A percentile compares a stretch with the other conserved stretches of the same genome.
Evolutionary conservation across 2,888 invertebrate genomes (phyloP).

Genomic region (Pemphredon lugubris): DNA sequence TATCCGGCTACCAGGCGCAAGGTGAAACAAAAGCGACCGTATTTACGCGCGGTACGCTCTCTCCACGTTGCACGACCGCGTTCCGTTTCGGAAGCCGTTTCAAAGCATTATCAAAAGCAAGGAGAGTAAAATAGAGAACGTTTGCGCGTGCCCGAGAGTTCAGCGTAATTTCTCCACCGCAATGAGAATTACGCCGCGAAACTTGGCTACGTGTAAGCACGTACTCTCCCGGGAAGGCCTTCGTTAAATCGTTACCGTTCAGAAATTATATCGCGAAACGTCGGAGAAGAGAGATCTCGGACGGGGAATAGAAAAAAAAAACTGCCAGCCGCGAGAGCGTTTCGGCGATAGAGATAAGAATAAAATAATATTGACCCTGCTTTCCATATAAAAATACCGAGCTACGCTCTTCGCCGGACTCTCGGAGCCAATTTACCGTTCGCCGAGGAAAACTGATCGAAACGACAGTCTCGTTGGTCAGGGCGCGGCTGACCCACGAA

Average conservation of each 20-base stretch:
- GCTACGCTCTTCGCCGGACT: not conserved
- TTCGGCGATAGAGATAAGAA: not conserved
- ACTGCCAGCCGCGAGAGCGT: too few relatives aligned
- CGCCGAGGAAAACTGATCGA: not conserved
- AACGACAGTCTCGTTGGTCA: not conserved
- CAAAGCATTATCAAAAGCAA: not conserved
- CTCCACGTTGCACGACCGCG: conserved; percentile 12
- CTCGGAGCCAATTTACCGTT: not conserved
- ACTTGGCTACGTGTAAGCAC: too few relatives aligned
- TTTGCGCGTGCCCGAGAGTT: not conserved
- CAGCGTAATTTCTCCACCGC: conserved; percentile 2
- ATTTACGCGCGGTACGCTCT: conserved; percentile 4
- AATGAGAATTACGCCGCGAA: not conserved
- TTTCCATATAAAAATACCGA: not conserved
- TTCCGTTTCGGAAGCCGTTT: conserved; percentile 4
- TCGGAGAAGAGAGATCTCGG: too few relatives aligned
- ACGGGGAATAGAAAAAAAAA: too few relatives aligned
- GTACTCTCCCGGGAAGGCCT: too few relatives aligned
- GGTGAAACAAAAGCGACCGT: conserved; percentile 12
- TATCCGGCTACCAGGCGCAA: not conserved
- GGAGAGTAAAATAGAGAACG: conserved; percentile 1
- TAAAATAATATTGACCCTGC: not conserved
- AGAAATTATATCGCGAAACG: too few relatives aligned
- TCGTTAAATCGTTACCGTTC: too few relatives aligned
- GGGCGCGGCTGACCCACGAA: not conserved